Base-by-base conservation (phyloP, 2,113 vertebrate species). In the Istiophorus platypterus region DNA sequence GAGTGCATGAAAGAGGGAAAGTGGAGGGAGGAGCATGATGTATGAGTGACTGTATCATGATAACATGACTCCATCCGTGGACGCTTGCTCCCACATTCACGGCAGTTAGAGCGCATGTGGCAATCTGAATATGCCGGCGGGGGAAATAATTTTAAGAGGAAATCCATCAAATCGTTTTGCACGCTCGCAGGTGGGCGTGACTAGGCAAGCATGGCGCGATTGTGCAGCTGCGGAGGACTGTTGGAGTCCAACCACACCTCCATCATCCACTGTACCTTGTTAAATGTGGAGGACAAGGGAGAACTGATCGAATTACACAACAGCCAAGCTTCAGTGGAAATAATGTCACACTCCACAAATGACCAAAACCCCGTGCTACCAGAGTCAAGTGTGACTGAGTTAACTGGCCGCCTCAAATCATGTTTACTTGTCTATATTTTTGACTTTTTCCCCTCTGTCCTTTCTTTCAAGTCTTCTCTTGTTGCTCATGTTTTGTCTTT, bases 21-120 rank as follows among this genome's bases (percentile, higher is more conserved):
- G 62, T 63, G 57, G 56, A 67, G 78, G 61, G 56, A 81, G 81
- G 52, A 69, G 71, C 39, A 37, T 56, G 64, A 80, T 45, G 59
- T 72, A 56, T 34, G 71, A 78, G 66, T 56, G 52, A 78, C 17
- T 71, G 29, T 54, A 76, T 81, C 82, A 29, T 58, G 57, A 26
- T 66, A 70, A 62, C 58, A 70, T 72, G 41, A 77, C 45, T 82
- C 68, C 65, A 76, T 70, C 54, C 18, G 7, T 41, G 29, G 34
- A 65, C 63, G 69, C 77, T 70, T 42, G 41, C 27, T 75, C 63
- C 47, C 51, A 54, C 49, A 9, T 34, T 69, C 5, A 49, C 47
- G n/a, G 29, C 62, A 26, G 42, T 37, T 5, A 45, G 14, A 52
- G 31, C 11, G 31, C 10, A 54, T 34, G 6, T 22, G 22, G 20